Base-by-base conservation (phyloP, 2,888 invertebrate genomes). In the Dyspetes luteomarginatus region DNA sequence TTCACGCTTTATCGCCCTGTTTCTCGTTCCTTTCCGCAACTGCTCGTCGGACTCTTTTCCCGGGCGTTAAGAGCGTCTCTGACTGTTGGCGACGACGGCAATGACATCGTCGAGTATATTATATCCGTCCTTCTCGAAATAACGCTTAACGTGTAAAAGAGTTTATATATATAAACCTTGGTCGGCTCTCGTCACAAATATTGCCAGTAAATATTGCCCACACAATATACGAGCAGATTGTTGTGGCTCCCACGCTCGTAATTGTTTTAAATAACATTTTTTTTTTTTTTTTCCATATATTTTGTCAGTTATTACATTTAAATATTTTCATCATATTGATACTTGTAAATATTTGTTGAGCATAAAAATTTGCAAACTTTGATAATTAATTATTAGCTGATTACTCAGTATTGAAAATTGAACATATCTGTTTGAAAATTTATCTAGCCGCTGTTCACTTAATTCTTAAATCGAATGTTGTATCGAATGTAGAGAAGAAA, bases 51-150 rank as follows among this genome's bases (percentile, higher is more conserved):
- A n/a, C n/a, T n/a, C n/a, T n/a, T 36, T 30, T 67, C 22, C 5
- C n/a, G 36, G 19, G 24, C 65, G 65, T 52, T 67, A 50, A 50
- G 65, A 50, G 65, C 28, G 28, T 67, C 19, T 36, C 36, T 36
- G 50, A 50, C 26, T 50, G 19, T 30, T 36, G 50, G 36, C 45
- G 56, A 60, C 55, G 48, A 15, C 17, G 41, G 24, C 56, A 45
- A 60, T 56, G 58, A 72, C 58, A 72, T 67, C 58, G 55, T 26
- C 45, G 50, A 41, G 26, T 30, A 48, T 67, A 26, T 45, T n/a
- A 45, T 52, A 36, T 50, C 12, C 30, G 5, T 41, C 12, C 22
- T n/a, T 71, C 58, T 50, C 65, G 24, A 72, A 77, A 76, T 68
- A 71, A 56, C 77, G 12, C 24, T 1, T 26, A n/a, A 22, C 41